Conservation (phyloP, 2,113 vertebrate species). For the Sardina pilchardus region DNA sequence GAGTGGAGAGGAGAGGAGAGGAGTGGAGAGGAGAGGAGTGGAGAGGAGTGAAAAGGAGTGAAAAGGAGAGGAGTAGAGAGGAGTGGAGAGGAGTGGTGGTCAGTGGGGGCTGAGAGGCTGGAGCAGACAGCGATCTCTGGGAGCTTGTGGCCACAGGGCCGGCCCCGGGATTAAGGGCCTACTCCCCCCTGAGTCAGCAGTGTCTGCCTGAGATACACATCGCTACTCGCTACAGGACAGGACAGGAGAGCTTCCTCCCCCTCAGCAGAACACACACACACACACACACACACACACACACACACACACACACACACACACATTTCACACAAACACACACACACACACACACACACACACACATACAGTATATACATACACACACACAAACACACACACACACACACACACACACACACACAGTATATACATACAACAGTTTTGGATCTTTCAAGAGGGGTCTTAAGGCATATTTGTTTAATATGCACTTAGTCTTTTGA, state of each 20-base stretch:
- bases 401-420: no score
- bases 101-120: not conserved
- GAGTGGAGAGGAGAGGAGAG: no score
- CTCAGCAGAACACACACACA: not conserved
- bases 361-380: not conserved
- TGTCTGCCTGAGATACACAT: slow-evolving; percentile 10
- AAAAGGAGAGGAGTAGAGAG: no score
- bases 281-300: not conserved
- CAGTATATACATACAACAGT: no score
- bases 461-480: no score
- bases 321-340: not conserved
- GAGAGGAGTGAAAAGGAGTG: no score
- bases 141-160: not conserved
- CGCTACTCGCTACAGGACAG: slow-evolving; percentile 8
- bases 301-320: not conserved
- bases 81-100: not conserved
- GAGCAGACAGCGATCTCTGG: not conserved
- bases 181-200: slow-evolving; percentile 2
- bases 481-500: no score
- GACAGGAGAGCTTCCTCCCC: not conserved
- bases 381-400: no score
- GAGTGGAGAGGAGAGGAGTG: no score
- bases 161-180: not conserved
- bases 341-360: not conserved
- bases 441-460: no score